Percentiles rank a stretch among this genome's conserved stretches.
Conservation (phyloP, 2,888 invertebrate genomes). For the Oasisia sp. region DNA sequence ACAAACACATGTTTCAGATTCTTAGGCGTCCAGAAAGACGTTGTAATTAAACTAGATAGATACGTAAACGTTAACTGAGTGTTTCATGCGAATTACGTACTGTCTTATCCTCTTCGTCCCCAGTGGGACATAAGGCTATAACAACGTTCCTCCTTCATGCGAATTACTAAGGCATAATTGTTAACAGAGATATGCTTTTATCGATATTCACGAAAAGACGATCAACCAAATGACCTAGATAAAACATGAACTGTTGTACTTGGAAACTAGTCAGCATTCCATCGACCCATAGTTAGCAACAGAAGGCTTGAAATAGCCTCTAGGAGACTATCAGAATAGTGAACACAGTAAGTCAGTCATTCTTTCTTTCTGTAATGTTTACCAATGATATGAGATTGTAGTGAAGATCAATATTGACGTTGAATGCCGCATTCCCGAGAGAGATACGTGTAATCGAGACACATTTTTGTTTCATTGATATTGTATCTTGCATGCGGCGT, state of each 20-base stretch:
- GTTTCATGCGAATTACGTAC: too few relatives aligned
- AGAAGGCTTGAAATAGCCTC: neutral
- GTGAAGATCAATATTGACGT: conserved; percentile 1
- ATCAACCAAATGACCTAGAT: neutral
- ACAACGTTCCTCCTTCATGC: too few relatives aligned
- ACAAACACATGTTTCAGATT: neutral
- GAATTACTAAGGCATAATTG: neutral
- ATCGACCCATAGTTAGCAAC: neutral
- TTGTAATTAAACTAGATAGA: neutral
- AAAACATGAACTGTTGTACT: neutral
- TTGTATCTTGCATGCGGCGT: neutral
- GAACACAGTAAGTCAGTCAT: neutral
- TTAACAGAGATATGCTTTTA: neutral
- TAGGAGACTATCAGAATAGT: neutral
- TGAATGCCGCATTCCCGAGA: neutral
- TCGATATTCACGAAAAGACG: neutral
- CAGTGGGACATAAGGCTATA: too few relatives aligned
- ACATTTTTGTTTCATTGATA: neutral
- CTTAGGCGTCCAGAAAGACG: neutral
- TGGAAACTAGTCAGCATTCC: neutral
- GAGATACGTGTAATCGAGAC: neutral
- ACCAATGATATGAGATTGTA: neutral
- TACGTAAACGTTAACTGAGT: neutral
- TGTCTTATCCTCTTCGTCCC: too few relatives aligned
- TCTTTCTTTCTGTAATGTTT: neutral